These are phyloP conservation scores for Pseudomyrmex gracilis DNA, from an alignment of 1,140 invertebrate genomes.

Conservation along the genomic window DNA sequence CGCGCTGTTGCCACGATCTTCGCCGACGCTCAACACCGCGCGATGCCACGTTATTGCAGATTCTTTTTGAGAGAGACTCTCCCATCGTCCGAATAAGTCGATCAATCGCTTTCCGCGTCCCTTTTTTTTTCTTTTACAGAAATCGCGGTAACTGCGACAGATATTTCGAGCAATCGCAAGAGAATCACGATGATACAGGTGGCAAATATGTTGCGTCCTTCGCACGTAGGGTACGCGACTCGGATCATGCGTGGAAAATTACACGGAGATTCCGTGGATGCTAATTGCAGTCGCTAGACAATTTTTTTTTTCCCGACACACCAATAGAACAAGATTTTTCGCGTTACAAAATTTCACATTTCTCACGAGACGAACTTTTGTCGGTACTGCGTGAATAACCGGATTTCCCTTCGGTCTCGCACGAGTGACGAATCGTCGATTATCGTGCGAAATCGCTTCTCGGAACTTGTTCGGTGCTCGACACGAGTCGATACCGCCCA, in stretches of 20 bases:
- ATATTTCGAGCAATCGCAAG: neutral
- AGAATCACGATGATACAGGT: neutral
- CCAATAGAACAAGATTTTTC: neutral
- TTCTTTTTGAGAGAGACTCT: neutral
- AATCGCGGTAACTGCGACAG: neutral
- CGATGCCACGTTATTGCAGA: slow-evolving; percentile 68
- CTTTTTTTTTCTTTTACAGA: neutral
- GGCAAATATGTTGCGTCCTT: slow-evolving; percentile 20
- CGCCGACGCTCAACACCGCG: slow-evolving; percentile 67
- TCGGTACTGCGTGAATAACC: neutral
- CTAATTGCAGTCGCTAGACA: neutral
- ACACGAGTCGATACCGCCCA: slow-evolving; percentile 17
- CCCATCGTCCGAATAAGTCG: neutral
- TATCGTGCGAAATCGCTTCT: neutral
- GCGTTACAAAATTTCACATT: neutral
- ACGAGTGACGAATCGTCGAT: neutral
- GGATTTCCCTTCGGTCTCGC: neutral
- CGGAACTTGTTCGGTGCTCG: neutral
- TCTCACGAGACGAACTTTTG: neutral
- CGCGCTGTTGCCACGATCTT: slow-evolving; percentile 72
- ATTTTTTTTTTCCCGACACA: too few relatives aligned
- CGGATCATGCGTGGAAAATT: slow-evolving; percentile 16
- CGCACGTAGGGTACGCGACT: neutral
- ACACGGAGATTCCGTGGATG: neutral
- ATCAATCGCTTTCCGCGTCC: neutral